phyloP scores from a whole-genome alignment of 2,113 vertebrate genomes.

The Lethenteron reissneri region DNA sequence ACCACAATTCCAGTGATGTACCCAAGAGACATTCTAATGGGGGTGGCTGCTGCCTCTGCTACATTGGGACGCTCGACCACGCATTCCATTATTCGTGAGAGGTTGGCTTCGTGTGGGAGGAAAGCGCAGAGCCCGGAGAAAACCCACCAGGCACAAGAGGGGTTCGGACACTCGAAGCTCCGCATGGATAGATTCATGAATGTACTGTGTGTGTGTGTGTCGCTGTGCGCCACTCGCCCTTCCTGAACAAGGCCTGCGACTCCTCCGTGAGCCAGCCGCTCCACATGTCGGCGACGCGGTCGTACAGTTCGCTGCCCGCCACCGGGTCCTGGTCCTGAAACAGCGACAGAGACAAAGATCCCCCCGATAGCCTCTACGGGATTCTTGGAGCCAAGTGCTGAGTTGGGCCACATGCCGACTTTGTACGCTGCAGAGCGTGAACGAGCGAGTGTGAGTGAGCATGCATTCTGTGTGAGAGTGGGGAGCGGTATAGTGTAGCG shows the following conservation, averaged over 20 bases:
- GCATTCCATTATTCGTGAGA: too few species aligned
- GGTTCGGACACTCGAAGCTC: too few species aligned
- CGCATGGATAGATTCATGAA: too few species aligned
- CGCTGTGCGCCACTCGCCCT: conserved; percentile 11
- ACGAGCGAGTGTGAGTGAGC: background rate
- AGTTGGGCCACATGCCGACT: background rate
- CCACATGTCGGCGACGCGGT: conserved; percentile 55
- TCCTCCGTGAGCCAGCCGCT: conserved; percentile 47
- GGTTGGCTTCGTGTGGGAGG: too few species aligned
- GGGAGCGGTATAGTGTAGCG: too few species aligned
- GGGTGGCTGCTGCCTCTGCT: too few species aligned
- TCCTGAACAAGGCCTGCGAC: conserved; percentile 41
- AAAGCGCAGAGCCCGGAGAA: too few species aligned
- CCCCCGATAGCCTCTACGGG: background rate
- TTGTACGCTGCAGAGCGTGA: background rate
- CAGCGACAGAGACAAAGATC: conserved; percentile 12
- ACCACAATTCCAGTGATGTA: too few species aligned
- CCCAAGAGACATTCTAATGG: too few species aligned
- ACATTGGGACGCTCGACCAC: too few species aligned
- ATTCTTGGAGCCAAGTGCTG: background rate
- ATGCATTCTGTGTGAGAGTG: background rate
- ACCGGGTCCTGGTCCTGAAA: conserved; percentile 57
- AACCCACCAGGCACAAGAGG: too few species aligned
- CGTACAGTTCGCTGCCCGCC: conserved; percentile 40
- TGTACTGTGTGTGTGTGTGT: too few species aligned